A percentile compares a stretch with the other conserved stretches of the same genome.
These are phyloP conservation scores for Myiozetetes cayanensis DNA, from an alignment of 2,113 vertebrate genomes.

Conservation along the genomic window DNA sequence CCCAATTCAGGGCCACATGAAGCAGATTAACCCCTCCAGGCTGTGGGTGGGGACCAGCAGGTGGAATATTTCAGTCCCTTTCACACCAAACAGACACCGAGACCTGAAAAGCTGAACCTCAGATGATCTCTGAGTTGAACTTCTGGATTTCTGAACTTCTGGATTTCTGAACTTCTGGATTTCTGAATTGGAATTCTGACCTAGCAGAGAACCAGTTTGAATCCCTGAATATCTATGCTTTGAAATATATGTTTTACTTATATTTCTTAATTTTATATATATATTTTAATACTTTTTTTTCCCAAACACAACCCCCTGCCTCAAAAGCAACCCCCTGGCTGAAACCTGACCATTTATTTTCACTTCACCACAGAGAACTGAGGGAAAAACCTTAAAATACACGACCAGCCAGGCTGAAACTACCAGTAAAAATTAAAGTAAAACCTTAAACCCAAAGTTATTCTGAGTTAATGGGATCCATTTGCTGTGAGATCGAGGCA, in stretches of 20 bases:
- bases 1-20: not conserved
- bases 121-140: too few relatives aligned
- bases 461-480: conserved; percentile 24
- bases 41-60: not conserved
- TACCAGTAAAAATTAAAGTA: not conserved
- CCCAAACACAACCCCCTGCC: not conserved
- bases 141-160: not conserved
- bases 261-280: too few relatives aligned
- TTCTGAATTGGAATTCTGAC: not conserved
- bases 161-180: not conserved
- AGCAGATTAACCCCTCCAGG: not conserved
- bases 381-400: not conserved
- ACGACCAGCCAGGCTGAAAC: not conserved
- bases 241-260: too few relatives aligned
- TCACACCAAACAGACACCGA: not conserved
- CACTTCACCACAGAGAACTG: not conserved
- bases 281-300: not conserved
- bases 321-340: not conserved
- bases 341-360: not conserved
- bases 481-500: not conserved
- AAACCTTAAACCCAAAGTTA: not conserved
- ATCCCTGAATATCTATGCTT: not conserved
- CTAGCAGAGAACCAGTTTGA: not conserved
- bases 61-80: not conserved
- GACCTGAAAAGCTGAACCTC: not conserved